Base-by-base conservation (phyloP, 2,888 invertebrate genomes). In the Philonicus albiceps region DNA sequence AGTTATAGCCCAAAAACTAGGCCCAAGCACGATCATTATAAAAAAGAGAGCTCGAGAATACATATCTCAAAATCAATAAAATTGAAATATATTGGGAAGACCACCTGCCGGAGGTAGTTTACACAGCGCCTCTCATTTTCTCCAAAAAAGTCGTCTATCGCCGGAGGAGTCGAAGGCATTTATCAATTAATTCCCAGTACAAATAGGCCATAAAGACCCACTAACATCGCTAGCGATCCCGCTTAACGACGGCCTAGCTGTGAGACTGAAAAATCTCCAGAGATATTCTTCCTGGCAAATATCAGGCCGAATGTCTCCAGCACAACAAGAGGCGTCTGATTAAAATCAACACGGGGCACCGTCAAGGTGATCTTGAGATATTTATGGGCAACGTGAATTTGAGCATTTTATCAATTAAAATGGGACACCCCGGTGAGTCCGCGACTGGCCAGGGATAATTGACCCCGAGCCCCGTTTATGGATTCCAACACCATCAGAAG, bases 281-380 rank as follows among this genome's bases (percentile, higher is more conserved):
- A 27, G 19, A 53, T 43, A 80, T 49, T 80, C 80, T 80, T 80
- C 49, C 80, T 80, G 80, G 80, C 80, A 80, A 80, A 80, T 80
- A 80, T 80, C 80, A 31, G 80, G 16, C 53, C 27, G 80, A 80
- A 49, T 80, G 80, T 80, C 80, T 80, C 80, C 80, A 49, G 80
- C 80, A n/a, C 84, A 85, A 85, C 84, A 85, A 85, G 84, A 73
- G 84, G 84, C 84, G 84, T 85, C 84, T 85, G 84, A 85, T 85
- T 85, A 85, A 85, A 85, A 85, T 85, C 84, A 85, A 85, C 84
- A 85, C 84, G 84, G 73, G 73, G 64, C 84, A 83, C 64, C 55
- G 55, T 34, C 40, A 73, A 73, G 73, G 43, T 40, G 43, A 85
- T 84, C 40, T 43, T 7, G 43, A n/a, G 13, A 85, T 73, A 85